Evolutionary conservation across 2,113 vertebrate species (phyloP).

Genomic region (Hiodon alosoides): DNA sequence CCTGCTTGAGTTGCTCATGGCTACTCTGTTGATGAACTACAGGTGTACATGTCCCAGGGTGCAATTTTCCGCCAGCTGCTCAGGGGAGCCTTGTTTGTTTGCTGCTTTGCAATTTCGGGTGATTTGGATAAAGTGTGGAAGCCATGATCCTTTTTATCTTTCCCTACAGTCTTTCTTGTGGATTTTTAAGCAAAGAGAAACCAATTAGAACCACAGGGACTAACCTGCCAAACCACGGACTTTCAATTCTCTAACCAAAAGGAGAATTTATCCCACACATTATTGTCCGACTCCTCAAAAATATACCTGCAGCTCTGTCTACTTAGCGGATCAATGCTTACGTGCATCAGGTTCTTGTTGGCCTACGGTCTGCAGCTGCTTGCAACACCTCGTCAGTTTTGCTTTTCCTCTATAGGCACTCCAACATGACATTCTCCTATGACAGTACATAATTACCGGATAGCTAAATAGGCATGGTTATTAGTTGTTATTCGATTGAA

Average conservation of each 20-base stretch:
- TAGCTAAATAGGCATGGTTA: too few relatives aligned
- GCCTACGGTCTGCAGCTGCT: too few relatives aligned
- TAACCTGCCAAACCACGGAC: too few relatives aligned
- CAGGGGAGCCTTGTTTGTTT: background rate
- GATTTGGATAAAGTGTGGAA: background rate
- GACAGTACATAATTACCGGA: too few relatives aligned
- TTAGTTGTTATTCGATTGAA: too few relatives aligned
- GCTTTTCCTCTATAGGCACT: too few relatives aligned
- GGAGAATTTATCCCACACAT: background rate
- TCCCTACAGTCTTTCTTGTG: background rate
- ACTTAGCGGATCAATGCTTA: too few relatives aligned
- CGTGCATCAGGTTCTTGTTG: too few relatives aligned
- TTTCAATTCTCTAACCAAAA: background rate
- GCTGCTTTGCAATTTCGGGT: background rate
- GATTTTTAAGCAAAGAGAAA: background rate
- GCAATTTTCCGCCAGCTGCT: conserved; percentile 2
- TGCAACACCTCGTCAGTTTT: too few relatives aligned
- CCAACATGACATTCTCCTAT: too few relatives aligned
- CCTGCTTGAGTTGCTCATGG: background rate
- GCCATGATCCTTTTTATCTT: background rate
- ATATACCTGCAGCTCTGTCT: too few relatives aligned
- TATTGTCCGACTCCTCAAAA: background rate
- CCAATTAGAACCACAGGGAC: too few relatives aligned
- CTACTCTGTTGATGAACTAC: background rate
- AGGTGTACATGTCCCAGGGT: conserved; percentile 5